Conservation (phyloP, 23 tunicate species). For the Ciona savignyi region DNA sequence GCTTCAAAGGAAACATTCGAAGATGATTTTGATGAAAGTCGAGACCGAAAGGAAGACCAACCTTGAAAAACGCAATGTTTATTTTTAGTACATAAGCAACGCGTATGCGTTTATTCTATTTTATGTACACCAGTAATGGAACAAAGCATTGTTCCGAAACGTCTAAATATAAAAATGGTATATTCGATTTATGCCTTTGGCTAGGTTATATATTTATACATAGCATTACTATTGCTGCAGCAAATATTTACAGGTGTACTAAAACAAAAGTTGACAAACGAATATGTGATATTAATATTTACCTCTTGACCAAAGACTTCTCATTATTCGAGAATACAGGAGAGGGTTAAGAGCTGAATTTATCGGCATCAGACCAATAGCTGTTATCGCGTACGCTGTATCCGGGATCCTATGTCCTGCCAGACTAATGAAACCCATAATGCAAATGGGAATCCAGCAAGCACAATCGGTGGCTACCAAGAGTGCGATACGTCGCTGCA, state of each 20-base stretch:
- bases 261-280: too few species aligned
- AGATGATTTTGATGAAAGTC: background rate
- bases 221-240: too few species aligned
- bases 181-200: too few species aligned
- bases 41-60: background rate
- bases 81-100: too few species aligned
- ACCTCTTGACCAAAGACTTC: conserved; percentile 30
- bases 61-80: background rate
- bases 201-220: too few species aligned
- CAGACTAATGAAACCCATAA: conserved; percentile 48
- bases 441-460: conserved; percentile 81
- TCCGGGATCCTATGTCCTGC: conserved; percentile 39
- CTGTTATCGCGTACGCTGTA: conserved; percentile 68
- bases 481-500: conserved; percentile 67
- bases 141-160: too few species aligned
- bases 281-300: too few species aligned
- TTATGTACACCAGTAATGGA: too few species aligned
- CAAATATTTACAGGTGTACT: too few species aligned
- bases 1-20: background rate
- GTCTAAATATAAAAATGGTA: too few species aligned
- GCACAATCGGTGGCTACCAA: conserved; percentile 64
- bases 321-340: conserved; percentile 52
- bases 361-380: conserved; percentile 66
- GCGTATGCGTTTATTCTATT: too few species aligned
- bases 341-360: conserved; percentile 86